Base-by-base conservation (phyloP, 2,113 vertebrate species). In the cat (Felis catus) region DNA sequence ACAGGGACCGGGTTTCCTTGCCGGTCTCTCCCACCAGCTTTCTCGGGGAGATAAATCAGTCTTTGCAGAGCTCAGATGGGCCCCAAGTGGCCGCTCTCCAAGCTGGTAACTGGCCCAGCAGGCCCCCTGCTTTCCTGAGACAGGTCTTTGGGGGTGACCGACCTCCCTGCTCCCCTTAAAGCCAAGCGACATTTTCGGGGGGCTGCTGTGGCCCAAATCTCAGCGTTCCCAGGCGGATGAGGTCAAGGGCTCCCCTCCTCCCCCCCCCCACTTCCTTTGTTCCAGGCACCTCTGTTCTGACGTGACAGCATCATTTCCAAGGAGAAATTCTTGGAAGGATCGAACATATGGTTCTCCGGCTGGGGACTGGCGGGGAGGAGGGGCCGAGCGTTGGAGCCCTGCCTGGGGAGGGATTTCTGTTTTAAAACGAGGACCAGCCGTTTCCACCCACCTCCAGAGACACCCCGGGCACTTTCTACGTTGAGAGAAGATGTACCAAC, bases 371-470 rank as follows among this genome's bases (percentile, higher is more conserved):
- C 1, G 0, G 12, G 48, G 39, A 41, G 68, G 48, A 53, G 48
- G 5, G 11, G 27, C 23, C 4, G 1, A 27, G 27, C 45, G 31
- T 33, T 21, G 66, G 48, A 63, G 76, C n/a, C 55, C 55, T 21
- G 55, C 55, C 86, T n/a, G 23, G 97, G 91, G 94, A 33, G 2
- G 95, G 87, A 9, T 45, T 36, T 94, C 84, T 94, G n/a, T 25
- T 82, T 89, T 31, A 55, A 80, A 70, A 68, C 33, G 15, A 36
- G 82, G 5, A 63, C 51, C 25, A 2, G 29, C 55, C 33, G 1
- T n/a, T 25, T 39, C 91, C 27, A 48, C 4, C 79, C 48, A 2
- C 27, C 87, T 63, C 53, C 76, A 0, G 83, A 86, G 71, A n/a
- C 31, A 5, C 11, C 65, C 13, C 0, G 11, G 61, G 87, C 2